Evolutionary conservation across 2,797 vertebrate genomes (phyloP), one percentile per base, ranked within the genome.

Genomic region (Tragelaphus eurycerus): DNA sequence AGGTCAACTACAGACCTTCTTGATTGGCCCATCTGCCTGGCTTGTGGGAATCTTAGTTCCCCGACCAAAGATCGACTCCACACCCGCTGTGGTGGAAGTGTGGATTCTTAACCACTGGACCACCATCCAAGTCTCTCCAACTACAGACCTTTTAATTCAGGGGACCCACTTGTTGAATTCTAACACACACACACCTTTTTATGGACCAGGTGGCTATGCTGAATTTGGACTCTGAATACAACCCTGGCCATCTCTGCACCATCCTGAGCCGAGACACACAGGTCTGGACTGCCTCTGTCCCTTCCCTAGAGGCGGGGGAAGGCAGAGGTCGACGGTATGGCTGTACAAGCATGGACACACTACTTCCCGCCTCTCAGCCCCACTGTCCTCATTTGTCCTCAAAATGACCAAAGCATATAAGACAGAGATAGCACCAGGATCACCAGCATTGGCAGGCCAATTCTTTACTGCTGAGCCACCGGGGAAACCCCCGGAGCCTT

Each of bases 401-500:
- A 34, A 59, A 50, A 71, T 7, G 67, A 43, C 52, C 62, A 50
- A 7, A 67, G 34, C 34, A 6, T 19, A 13, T 0, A 12, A 23
- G 16, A 89, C 14, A 34, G 17, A 19, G 19, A 21, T 1, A 71
- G 64, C 64, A 38, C n/a, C 9, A 71, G n/a, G 64, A 38, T 21
- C 64, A 12, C 19, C 4, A 0, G 64, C 64, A 38, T 21, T 71
- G 34, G 64, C 64, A 38, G 64, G 64, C 1, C 0, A 23, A 12
- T 21, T 71, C 64, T 38, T 38, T 12, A 71, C 64, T 38, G 64
- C 64, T 71, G 64, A 71, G 64, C 19, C 64, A 71, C n/a, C 2
- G 3, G 19, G n/a, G n/a, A 12, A 34, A 38, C 10, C 19, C 64
- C 64, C 0, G 0, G n/a, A 21, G 64, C n/a, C 19, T 12, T 71